Base-by-base conservation (phyloP, 2,888 invertebrate genomes). In the Adelognathus sp. region DNA sequence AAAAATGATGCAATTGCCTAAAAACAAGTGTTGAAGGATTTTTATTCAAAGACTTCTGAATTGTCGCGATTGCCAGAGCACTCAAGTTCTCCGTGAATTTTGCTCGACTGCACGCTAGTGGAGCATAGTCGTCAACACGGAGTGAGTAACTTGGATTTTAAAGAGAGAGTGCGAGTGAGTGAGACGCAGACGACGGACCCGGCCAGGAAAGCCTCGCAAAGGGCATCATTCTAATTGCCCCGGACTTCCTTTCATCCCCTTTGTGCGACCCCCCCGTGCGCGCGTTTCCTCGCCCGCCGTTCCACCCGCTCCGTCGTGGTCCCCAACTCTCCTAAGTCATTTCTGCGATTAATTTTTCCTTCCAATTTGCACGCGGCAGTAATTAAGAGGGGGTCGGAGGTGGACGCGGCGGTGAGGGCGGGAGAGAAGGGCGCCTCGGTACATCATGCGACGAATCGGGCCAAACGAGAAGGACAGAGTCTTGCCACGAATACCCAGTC, bases 271-370 rank as follows among this genome's bases (percentile, higher is more conserved):
- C 89, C 87, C 87, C 86, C 86, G 84, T 85, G 86, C 83, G 87
- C 86, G 89, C 88, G 24, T 46, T 90, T 90, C 90, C 90, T 89
- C 89, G 83, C 88, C 87, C 86, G 86, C 84, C 87, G 82, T 81
- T 80, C n/a, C n/a, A 75, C 70, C 74, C 75, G n/a, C n/a, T n/a
- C 63, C 75, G 36, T 41, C 74, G 63, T 41, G 54, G 54, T 36
- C 61, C 64, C 44, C 71, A 41, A 60, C 80, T 86, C 89, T 90
- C 69, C 91, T 91, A 90, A 91, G 91, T 91, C 91, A 91, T 91
- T 91, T 91, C 91, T 91, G 90, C 91, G 91, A 91, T 91, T 91
- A 91, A 91, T 91, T 91, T 91, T 91, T 91, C 91, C 91, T 91
- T 90, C 91, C 91, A 91, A 91, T 91, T 91, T 91, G 91, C 91